These are phyloP conservation scores for Parapristionchus giblindavisi DNA, from an alignment of 2,888 invertebrate genomes.

Conservation along the genomic window DNA sequence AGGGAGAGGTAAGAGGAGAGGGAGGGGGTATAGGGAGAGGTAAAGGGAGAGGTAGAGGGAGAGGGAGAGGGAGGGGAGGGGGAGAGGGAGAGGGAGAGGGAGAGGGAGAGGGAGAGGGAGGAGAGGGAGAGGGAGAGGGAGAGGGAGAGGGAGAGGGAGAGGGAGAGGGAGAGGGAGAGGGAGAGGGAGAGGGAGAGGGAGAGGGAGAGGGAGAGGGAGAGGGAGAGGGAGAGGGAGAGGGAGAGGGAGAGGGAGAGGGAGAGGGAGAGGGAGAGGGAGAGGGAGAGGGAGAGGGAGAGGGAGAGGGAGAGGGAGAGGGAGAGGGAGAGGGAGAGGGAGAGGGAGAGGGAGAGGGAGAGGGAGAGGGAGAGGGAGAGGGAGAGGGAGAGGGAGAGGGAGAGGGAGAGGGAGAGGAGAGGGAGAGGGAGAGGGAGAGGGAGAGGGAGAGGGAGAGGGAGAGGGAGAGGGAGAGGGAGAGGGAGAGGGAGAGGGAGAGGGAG, in stretches of 20 bases:
- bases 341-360: background rate
- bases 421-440: background rate
- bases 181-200: background rate
- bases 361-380: background rate
- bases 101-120: too few relatives aligned
- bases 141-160: background rate
- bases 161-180: background rate
- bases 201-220: background rate
- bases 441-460: slow-evolving; percentile 5
- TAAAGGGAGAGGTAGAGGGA: too few relatives aligned
- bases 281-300: background rate
- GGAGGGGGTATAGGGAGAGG: too few relatives aligned
- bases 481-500: background rate
- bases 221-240: background rate
- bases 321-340: background rate
- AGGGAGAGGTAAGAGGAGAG: too few relatives aligned
- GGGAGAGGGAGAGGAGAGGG: background rate
- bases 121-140: background rate
- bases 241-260: background rate
- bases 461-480: background rate
- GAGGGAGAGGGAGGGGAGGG: background rate
- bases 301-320: slow-evolving; percentile 6
- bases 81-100: background rate
- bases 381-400: background rate
- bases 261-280: background rate